Conservation (phyloP, 2,888 invertebrate genomes). For the Xestia ashworthii region DNA sequence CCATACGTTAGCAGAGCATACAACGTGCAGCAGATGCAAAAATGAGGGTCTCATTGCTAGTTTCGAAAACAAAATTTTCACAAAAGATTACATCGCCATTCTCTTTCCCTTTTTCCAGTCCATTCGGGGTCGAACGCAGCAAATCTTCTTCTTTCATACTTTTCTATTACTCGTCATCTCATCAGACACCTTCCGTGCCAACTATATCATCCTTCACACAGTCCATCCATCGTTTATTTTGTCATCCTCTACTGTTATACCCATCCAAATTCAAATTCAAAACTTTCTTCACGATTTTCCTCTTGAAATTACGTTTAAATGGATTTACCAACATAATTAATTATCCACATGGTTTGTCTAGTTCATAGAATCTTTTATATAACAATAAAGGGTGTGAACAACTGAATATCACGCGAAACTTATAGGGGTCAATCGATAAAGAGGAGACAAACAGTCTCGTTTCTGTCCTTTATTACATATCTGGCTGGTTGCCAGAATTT, state of each 20-base stretch:
- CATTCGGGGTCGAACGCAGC: too few relatives aligned
- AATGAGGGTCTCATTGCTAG: neutral
- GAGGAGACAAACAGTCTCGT: slow-evolving; percentile 14
- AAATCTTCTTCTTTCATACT: too few relatives aligned
- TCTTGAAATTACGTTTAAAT: neutral
- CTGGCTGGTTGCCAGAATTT: slow-evolving; percentile 34
- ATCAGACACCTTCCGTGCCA: too few relatives aligned
- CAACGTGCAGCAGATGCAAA: neutral
- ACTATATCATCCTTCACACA: too few relatives aligned
- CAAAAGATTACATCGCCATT: too few relatives aligned
- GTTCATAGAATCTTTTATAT: neutral
- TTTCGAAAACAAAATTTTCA: neutral
- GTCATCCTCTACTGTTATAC: too few relatives aligned
- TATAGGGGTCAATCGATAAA: slow-evolving; percentile 21
- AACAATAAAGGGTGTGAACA: neutral
- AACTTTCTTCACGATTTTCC: too few relatives aligned
- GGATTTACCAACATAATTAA: too few relatives aligned
- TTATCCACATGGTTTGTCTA: neutral
- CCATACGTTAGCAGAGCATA: neutral
- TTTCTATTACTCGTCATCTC: too few relatives aligned
- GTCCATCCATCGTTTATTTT: too few relatives aligned
- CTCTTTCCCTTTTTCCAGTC: too few relatives aligned
- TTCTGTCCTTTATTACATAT: neutral
- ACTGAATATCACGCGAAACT: neutral
- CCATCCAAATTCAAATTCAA: too few relatives aligned